These are phyloP conservation scores for Phaenicophaeus curvirostris DNA, from an alignment of 2,797 vertebrate species.

Conservation along the genomic window DNA sequence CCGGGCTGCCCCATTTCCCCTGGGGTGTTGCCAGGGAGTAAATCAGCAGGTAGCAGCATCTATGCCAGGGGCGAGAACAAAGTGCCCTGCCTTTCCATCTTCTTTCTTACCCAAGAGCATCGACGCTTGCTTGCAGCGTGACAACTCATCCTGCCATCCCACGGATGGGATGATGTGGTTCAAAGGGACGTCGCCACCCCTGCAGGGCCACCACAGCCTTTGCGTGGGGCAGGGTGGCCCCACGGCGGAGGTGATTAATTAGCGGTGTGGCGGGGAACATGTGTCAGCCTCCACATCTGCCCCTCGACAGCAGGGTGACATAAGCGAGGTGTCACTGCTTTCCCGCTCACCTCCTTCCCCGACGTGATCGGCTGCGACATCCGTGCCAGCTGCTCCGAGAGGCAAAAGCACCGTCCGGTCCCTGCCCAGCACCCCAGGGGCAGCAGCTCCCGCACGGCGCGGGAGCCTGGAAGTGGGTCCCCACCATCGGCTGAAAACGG, in stretches of 20 bases:
- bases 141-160: neutral
- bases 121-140: fast-evolving
- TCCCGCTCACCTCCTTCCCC: constrained; percentile 56
- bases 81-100: neutral
- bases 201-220: neutral
- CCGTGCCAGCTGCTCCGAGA: constrained; percentile 70
- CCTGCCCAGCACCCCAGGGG: neutral
- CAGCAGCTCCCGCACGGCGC: fast-evolving
- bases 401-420: neutral
- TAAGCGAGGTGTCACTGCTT: constrained; percentile 61
- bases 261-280: neutral
- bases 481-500: fast-evolving
- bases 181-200: neutral
- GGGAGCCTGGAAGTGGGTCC: neutral
- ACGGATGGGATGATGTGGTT: fast-evolving
- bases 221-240: neutral
- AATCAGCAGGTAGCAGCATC: fast-evolving
- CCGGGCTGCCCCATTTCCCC: fast-evolving
- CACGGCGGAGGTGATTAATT: constrained; percentile 75
- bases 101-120: fast-evolving
- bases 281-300: constrained; percentile 73
- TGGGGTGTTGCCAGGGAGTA: fast-evolving
- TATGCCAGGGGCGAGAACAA: fast-evolving
- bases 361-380: constrained; percentile 74
- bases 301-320: constrained; percentile 66